Evolutionary conservation across 1,140 invertebrate species (phyloP).

Genomic region (Probaryconus sp.): DNA sequence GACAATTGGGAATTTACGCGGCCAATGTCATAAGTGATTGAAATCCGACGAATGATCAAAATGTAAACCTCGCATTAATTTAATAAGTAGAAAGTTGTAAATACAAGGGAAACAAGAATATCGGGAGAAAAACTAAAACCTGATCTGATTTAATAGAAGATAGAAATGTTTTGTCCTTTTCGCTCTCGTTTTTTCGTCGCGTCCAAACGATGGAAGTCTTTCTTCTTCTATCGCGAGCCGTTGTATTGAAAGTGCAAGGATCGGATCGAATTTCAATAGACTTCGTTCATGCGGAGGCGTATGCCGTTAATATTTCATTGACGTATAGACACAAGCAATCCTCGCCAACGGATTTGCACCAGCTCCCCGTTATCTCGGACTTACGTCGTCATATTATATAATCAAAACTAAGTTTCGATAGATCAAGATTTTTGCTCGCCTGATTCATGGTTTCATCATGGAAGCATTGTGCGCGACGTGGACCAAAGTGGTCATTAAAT

Average conservation of each 20-base stretch:
- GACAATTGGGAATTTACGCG: slow-evolving; percentile 11
- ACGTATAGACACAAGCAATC: slow-evolving; percentile 39
- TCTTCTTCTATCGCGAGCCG: slow-evolving; percentile 12
- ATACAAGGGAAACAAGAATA: slow-evolving; percentile 5
- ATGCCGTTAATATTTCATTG: slow-evolving; percentile 57
- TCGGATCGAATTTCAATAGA: slow-evolving; percentile 60
- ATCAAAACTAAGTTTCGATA: slow-evolving; percentile 42
- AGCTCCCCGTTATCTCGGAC: slow-evolving; percentile 38
- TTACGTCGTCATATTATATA: slow-evolving; percentile 51
- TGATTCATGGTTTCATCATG: slow-evolving; percentile 20
- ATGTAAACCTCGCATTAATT: slow-evolving; percentile 22
- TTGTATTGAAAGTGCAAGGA: slow-evolving; percentile 59
- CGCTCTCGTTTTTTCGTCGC: slow-evolving; percentile 1
- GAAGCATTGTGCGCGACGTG: slow-evolving; percentile 11
- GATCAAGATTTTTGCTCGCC: slow-evolving; percentile 37
- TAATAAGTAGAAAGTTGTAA: slow-evolving; percentile 35
- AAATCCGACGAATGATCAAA: slow-evolving; percentile 6
- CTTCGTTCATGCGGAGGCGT: slow-evolving; percentile 48
- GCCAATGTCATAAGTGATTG: slow-evolving; percentile 6
- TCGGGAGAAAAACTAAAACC: slow-evolving; percentile 15
- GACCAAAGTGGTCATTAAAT: slow-evolving; percentile 35
- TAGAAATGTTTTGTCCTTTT: slow-evolving; percentile 32
- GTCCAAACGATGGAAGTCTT: neutral
- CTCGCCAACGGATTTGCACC: slow-evolving; percentile 46
- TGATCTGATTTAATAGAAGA: slow-evolving; percentile 41